Conservation (phyloP, 2,113 vertebrate species). For the Myanophis thanlyinensis region DNA sequence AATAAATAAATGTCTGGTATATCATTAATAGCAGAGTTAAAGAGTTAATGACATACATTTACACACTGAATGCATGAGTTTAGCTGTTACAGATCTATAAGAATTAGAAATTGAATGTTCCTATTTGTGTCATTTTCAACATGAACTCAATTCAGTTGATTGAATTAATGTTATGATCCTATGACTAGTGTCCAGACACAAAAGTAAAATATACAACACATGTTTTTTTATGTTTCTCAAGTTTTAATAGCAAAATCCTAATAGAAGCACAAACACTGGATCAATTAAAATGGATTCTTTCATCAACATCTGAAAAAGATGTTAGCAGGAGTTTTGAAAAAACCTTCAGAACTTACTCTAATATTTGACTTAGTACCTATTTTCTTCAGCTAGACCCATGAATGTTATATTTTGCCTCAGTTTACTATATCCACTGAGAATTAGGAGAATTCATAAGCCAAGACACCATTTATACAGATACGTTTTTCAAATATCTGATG, state of each 20-base stretch:
- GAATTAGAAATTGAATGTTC: background rate
- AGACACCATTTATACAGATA: background rate
- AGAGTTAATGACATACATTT: background rate
- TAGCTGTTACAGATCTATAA: background rate
- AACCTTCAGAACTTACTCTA: background rate
- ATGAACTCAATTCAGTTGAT: background rate
- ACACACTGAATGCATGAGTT: background rate
- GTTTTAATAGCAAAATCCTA: background rate
- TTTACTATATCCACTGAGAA: background rate
- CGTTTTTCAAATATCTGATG: background rate
- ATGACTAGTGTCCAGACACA: background rate
- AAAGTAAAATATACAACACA: background rate
- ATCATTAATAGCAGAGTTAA: background rate
- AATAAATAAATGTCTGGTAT: no score
- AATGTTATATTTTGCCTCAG: background rate
- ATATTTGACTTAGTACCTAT: constrained; percentile 10
- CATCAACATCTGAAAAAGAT: constrained; percentile 14
- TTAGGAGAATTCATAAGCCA: background rate
- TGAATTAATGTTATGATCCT: background rate
- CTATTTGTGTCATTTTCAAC: background rate
- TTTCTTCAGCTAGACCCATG: background rate
- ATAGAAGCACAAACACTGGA: background rate
- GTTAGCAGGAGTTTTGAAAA: background rate
- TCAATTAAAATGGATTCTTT: background rate
- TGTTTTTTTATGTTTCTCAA: background rate